Evolutionary conservation across 2,797 vertebrate genomes (phyloP).

Genomic region (Sciaenops ocellatus): DNA sequence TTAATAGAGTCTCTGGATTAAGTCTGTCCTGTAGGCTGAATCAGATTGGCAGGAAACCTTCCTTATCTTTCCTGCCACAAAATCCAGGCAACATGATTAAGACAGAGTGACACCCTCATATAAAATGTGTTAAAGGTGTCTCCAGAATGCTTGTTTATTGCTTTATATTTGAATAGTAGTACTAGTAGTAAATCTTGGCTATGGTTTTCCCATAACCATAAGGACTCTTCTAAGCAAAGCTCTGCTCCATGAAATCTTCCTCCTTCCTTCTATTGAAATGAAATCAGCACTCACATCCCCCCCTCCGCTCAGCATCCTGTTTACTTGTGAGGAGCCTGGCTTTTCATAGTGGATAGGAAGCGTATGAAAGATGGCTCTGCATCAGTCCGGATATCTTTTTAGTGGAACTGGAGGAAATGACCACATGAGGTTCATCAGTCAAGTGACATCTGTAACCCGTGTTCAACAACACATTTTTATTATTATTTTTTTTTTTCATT

Average conservation of each 20-base stretch:
- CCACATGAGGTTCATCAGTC: constrained; percentile 29
- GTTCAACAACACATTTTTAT: constrained; percentile 8
- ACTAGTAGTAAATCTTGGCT: constrained; percentile 11
- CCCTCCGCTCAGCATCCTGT: constrained; percentile 75
- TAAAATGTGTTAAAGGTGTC: not conserved
- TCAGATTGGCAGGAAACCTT: constrained; percentile 23
- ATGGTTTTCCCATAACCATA: constrained; percentile 20
- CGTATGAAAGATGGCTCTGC: constrained; percentile 52
- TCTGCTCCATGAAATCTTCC: constrained; percentile 38
- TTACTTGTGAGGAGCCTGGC: constrained; percentile 63
- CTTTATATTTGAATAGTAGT: constrained; percentile 20
- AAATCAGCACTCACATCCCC: constrained; percentile 26
- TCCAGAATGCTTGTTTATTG: constrained; percentile 16
- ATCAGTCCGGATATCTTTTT: constrained; percentile 52
- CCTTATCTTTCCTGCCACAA: constrained; percentile 17
- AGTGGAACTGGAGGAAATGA: constrained; percentile 59
- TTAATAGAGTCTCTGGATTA: constrained; percentile 21
- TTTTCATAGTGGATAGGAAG: constrained; percentile 66
- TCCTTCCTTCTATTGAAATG: constrained; percentile 75
- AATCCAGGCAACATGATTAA: not conserved
- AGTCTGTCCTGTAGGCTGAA: not conserved
- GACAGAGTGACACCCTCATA: constrained; percentile 3
- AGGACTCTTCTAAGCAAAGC: constrained; percentile 2
- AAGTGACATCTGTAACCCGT: constrained; percentile 28
- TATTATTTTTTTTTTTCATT: not conserved